These are phyloP conservation scores for Margaritifera margaritifera DNA, from an alignment of 2,888 invertebrate species.

Conservation along the genomic window DNA sequence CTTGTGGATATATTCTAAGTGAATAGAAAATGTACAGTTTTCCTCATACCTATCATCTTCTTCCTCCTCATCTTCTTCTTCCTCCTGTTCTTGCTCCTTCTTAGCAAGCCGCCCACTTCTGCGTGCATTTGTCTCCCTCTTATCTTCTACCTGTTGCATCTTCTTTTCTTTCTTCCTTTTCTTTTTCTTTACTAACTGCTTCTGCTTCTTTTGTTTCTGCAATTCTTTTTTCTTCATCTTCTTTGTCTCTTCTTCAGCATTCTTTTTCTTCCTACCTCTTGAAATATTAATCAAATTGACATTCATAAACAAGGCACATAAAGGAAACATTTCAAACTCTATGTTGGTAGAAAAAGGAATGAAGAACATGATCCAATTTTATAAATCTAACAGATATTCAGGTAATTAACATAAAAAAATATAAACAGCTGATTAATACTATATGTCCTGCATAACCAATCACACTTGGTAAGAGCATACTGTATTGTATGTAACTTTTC, in stretches of 20 bases:
- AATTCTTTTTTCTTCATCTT: slow-evolving; percentile 17
- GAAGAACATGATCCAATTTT: no score
- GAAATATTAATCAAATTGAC: no score
- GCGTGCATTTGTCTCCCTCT: slow-evolving; percentile 8
- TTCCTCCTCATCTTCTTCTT: slow-evolving; percentile 9
- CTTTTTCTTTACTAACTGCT: slow-evolving; percentile 18
- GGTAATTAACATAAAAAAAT: no score
- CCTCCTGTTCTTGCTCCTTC: slow-evolving; percentile 2
- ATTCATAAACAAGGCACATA: no score
- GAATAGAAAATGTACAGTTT: slow-evolving; percentile 1
- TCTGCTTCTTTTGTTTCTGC: slow-evolving; percentile 12
- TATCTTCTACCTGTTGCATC: slow-evolving; percentile 10
- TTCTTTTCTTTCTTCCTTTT: slow-evolving; percentile 29
- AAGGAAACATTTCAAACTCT: no score
- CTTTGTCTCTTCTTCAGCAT: slow-evolving; percentile 15
- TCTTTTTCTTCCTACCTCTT: no score
- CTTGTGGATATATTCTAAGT: background rate
- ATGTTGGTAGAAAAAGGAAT: no score
- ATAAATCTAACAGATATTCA: no score
- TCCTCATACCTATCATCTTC: slow-evolving; percentile 20
- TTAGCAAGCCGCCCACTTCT: slow-evolving; percentile 4
- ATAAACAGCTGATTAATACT: no score
- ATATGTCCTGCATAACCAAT: no score
- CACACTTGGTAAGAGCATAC: no score
- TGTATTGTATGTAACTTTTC: no score